Percentiles rank a stretch among this genome's conserved stretches.
Conservation (phyloP, 2,888 invertebrate genomes). For the Ellobium chinense region DNA sequence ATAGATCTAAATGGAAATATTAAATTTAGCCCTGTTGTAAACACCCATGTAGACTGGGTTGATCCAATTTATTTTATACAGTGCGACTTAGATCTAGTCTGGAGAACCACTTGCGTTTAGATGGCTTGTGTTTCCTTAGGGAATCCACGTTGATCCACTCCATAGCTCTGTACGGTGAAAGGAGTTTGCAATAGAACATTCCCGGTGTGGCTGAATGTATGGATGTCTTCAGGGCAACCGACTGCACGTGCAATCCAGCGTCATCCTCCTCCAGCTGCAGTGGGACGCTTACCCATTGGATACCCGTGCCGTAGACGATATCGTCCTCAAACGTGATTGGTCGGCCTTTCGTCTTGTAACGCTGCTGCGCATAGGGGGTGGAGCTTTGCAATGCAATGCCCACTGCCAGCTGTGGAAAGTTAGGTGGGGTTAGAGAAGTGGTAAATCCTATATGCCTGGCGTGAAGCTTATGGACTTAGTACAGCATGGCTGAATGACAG, state of each 20-base stretch:
- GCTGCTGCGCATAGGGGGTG: conserved; percentile 47
- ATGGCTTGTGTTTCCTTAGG: conserved; percentile 44
- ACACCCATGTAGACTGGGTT: no score
- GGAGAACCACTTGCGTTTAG: neutral
- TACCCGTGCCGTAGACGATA: conserved; percentile 23
- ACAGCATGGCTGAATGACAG: no score
- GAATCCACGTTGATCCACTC: conserved; percentile 72
- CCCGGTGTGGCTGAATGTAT: conserved; percentile 50
- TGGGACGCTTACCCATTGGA: conserved; percentile 46
- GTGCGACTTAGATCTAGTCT: no score
- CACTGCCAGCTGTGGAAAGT: conserved; percentile 48
- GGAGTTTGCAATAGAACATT: conserved; percentile 60
- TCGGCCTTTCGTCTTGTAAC: conserved; percentile 46
- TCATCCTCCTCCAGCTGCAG: conserved; percentile 48
- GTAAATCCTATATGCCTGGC: neutral
- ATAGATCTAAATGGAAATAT: no score
- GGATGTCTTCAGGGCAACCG: conserved; percentile 43
- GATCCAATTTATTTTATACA: no score
- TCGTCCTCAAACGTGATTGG: conserved; percentile 52
- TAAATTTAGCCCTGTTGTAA: no score
- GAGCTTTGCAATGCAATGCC: conserved; percentile 47
- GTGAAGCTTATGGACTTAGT: neutral
- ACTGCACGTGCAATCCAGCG: conserved; percentile 56
- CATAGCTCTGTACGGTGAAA: conserved; percentile 66
- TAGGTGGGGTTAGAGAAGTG: neutral